phyloP scores from a whole-genome alignment of 2,797 vertebrate genomes.

The Tachyglossus aculeatus region DNA sequence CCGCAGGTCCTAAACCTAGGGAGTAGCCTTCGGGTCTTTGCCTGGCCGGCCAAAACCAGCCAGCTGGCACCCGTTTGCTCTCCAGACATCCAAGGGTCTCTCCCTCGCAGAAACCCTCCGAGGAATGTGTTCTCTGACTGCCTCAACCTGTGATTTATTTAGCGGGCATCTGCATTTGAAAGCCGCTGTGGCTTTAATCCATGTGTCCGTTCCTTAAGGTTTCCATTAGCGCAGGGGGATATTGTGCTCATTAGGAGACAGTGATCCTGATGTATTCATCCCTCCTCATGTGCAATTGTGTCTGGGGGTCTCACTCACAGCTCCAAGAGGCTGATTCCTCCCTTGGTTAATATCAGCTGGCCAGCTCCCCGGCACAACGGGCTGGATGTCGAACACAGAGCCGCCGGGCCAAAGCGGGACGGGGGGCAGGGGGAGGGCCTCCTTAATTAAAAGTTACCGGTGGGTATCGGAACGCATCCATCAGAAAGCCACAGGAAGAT shows the following conservation, averaged over 20 bases:
- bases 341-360: slow-evolving; percentile 31
- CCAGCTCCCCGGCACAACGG: slow-evolving; percentile 4
- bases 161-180: slow-evolving; percentile 9
- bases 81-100: no score
- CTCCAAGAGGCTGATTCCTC: slow-evolving; percentile 47
- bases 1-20: neutral
- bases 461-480: neutral
- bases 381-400: neutral
- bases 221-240: slow-evolving; percentile 53
- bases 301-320: slow-evolving; percentile 37
- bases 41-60: no score
- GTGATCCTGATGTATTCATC: slow-evolving; percentile 58
- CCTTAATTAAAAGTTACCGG: slow-evolving; percentile 15
- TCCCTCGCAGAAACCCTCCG: no score
- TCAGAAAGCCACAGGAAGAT: neutral
- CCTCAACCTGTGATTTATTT: slow-evolving; percentile 26
- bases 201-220: slow-evolving; percentile 45
- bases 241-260: slow-evolving; percentile 40
- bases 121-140: neutral
- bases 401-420: slow-evolving; percentile 1
- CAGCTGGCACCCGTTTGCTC: no score
- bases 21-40: no score
- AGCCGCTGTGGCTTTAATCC: slow-evolving; percentile 23
- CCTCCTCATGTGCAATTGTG: slow-evolving; percentile 50
- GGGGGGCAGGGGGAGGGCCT: neutral